Evolutionary conservation across 2,888 invertebrate species (phyloP), one percentile per base, ranked within the genome.

Genomic region (Lordiphosa fenestrarum): DNA sequence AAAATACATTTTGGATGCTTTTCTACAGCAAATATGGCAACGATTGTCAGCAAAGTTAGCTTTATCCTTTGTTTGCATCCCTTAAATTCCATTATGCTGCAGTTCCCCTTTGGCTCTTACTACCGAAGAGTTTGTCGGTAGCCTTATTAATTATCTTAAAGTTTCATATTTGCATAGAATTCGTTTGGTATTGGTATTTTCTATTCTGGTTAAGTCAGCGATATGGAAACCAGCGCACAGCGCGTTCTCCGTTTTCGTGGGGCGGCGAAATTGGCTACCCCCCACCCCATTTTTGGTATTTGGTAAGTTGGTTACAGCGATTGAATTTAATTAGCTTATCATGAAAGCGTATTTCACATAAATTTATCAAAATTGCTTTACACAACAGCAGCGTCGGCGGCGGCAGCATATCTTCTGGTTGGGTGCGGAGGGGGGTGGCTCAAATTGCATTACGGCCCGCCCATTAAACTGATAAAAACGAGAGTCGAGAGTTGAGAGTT

Each of bases 321-420:
- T 84, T 80, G 84, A 80, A 80, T 84, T 84, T 84, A 80, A 80
- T 80, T 84, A 80, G 78, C 78, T 80, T 80, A 80, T 80, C 84
- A 84, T 84, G 84, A 84, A 80, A 80, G 78, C 84, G 82, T 84
- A 80, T 80, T 80, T 77, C 82, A 68, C 84, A 80, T 84, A 80
- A 80, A 80, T 80, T 84, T 80, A 80, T 80, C 78, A 80, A 80
- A 84, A 84, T 80, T 80, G 82, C 84, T 69, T 77, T 71, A 68
- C 74, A 73, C 84, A 78, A 69, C 76, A 77, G 42, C 7, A 5
- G 38, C 4, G 13, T 10, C 15, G n/a, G 21, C 23, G 4, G 7
- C 15, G 15, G 15, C 15, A 2, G 15, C 15, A 42, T n/a, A 21
- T 37, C 9, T 7, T 13, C n/a, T 3, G 19, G 10, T 25, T 23